phyloP scores from a whole-genome alignment of 2,113 vertebrate species.

The Psittacara wagleri region DNA sequence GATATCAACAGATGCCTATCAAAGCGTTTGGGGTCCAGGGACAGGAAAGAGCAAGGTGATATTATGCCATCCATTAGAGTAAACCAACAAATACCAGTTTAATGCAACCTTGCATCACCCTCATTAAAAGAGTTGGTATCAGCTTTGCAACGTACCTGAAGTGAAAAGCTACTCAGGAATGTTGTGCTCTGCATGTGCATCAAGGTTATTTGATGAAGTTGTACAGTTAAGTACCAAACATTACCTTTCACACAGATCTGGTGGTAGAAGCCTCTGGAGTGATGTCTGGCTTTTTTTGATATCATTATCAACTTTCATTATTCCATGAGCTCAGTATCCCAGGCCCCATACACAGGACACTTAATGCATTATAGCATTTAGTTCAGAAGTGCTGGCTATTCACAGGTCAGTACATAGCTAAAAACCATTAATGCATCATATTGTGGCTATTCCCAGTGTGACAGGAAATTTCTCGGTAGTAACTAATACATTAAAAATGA shows the following conservation, averaged over 20 bases:
- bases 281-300: neutral
- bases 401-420: neutral
- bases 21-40: neutral
- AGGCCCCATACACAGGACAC: neutral
- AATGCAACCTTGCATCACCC: neutral
- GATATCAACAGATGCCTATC: neutral
- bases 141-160: neutral
- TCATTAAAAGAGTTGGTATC: neutral
- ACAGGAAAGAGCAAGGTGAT: neutral
- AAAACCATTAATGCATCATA: neutral
- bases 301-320: neutral
- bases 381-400: neutral
- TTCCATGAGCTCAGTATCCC: neutral
- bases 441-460: neutral
- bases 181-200: neutral
- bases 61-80: neutral
- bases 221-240: neutral
- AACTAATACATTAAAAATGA: neutral
- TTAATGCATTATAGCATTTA: neutral
- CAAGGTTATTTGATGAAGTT: neutral
- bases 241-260: neutral
- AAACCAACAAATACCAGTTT: neutral
- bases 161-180: neutral
- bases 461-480: neutral
- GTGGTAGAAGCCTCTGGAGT: neutral